Base-by-base conservation (phyloP, 2,113 vertebrate genomes). In the Mustela lutreola region DNA sequence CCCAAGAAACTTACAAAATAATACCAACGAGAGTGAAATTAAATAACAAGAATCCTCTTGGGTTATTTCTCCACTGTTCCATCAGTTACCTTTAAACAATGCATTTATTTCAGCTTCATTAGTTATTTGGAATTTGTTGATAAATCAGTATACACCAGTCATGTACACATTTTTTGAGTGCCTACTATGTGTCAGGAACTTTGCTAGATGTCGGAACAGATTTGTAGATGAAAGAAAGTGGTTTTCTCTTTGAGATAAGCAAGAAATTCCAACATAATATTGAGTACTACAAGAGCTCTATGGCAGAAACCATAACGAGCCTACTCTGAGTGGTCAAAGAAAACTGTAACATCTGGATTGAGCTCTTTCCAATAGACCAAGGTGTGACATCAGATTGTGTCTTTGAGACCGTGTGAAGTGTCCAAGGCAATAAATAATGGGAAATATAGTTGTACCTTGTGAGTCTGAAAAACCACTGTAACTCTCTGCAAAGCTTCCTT, bases 371-470 rank as follows among this genome's bases (percentile, higher is more conserved):
- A 80, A 24, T 5, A 93, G 78, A 76, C 7, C 5, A 63, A 48
- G 9, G 21, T 94, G 18, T 56, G 24, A 33, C 15, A 39, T 56
- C 31, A 89, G 24, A 12, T 70, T 95, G 45, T 89, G 12, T 85
- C n/a, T 85, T 22, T 67, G 31, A 95, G 28, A 48, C 28, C 8
- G 2, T 75, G 36, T 12, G 11, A 97, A 26, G 12, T 36, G 93
- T 80, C 63, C 11, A 85, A 96, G 86, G 58, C 65, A 93, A 63
- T 42, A 86, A 89, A 76, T 39, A 67, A 19, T 75, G 26, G 22
- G 67, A 65, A 93, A 80, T 28, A 67, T 1, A 94, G 22, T 62
- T 67, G 62, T 85, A 70, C 18, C 33, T 84, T 60, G 26, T 28
- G 65, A 33, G 50, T 94, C 45, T 90, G 7, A 45, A 82, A 91